A percentile compares a stretch with the other conserved stretches of the same genome.
Evolutionary conservation across 2,888 invertebrate species (phyloP).

Genomic region (Hypolimnas misippus): DNA sequence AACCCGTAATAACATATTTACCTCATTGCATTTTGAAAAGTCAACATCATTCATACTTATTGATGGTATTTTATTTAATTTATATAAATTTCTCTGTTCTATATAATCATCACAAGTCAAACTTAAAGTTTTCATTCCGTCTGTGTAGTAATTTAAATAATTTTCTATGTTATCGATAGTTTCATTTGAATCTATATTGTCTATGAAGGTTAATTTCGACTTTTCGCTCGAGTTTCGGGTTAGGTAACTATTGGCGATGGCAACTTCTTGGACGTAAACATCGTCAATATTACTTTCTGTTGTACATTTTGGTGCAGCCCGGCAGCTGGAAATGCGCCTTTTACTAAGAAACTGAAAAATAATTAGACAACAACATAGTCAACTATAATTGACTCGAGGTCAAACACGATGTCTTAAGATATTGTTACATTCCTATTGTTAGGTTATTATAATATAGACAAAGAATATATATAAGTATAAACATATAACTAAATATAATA

Average conservation of each 20-base stretch:
- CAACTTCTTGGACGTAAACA: slow-evolving; percentile 57
- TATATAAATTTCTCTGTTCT: slow-evolving; percentile 57
- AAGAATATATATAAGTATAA: neutral
- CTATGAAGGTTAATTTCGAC: slow-evolving; percentile 41
- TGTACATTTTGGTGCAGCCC: slow-evolving; percentile 58
- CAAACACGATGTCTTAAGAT: slow-evolving; percentile 48
- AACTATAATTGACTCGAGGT: slow-evolving; percentile 60
- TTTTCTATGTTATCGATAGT: slow-evolving; percentile 43
- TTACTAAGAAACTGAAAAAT: slow-evolving; percentile 65
- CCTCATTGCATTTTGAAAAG: slow-evolving; percentile 66
- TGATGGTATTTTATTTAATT: slow-evolving; percentile 54
- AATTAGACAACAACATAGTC: slow-evolving; percentile 41
- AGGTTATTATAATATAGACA: slow-evolving; percentile 2
- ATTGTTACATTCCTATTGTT: neutral
- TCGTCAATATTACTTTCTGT: slow-evolving; percentile 62
- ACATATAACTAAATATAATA: neutral
- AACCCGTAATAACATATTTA: slow-evolving; percentile 51
- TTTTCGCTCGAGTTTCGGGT: slow-evolving; percentile 36
- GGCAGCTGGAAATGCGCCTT: slow-evolving; percentile 75
- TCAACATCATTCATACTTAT: slow-evolving; percentile 66
- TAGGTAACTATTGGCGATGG: slow-evolving; percentile 45
- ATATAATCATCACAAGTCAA: slow-evolving; percentile 73
- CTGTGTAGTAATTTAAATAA: slow-evolving; percentile 46
- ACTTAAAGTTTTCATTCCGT: slow-evolving; percentile 57
- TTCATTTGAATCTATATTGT: slow-evolving; percentile 44